Base-by-base conservation (phyloP, 1,140 invertebrate genomes). In the Cotesia vestalis region DNA sequence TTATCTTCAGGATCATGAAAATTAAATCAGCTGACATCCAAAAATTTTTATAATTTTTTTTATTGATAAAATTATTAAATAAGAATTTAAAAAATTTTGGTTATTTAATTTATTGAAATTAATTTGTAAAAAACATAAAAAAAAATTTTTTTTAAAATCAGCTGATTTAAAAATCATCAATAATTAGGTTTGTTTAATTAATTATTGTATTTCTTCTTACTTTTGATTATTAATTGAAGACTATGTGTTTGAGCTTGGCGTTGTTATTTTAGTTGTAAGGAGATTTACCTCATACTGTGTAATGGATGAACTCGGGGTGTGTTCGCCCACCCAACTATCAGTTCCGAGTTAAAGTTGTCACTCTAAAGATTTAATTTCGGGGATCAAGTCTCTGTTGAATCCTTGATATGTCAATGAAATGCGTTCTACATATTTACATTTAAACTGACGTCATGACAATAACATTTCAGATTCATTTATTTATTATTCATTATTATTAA, bases 311-410 rank as follows among this genome's bases (percentile, higher is more conserved):
- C 40, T 8, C 6, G 46, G 27, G 11, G 17, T 40, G 11, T 38
- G 1, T 40, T 38, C 14, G 63, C 71, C 55, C 57, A 55, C 61
- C 61, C 71, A 59, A 77, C 75, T 59, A 81, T 81, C 73, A 75
- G 68, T 81, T 75, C 69, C 63, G 74, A 69, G 71, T 79, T 79
- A 79, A 79, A 73, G 70, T 70, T 80, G 77, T 79, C 77, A 78
- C 78, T 82, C 79, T 76, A 72, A 59, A 46, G 59, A 70, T 79
- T 78, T 76, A 80, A 80, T 80, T 75, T 74, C 40, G 67, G 60
- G 74, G 75, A 78, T 77, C 69, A 74, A 70, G 27, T 64, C 14
- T 36, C 12, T 46, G 17, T 17, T 17, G 40, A 8, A 38, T 52
- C 35, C 27, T 57, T 59, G 27, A 53, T 36, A 64, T 46, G 61